Conservation (phyloP, 2,888 invertebrate species). For the Galerucella calmariensis region DNA sequence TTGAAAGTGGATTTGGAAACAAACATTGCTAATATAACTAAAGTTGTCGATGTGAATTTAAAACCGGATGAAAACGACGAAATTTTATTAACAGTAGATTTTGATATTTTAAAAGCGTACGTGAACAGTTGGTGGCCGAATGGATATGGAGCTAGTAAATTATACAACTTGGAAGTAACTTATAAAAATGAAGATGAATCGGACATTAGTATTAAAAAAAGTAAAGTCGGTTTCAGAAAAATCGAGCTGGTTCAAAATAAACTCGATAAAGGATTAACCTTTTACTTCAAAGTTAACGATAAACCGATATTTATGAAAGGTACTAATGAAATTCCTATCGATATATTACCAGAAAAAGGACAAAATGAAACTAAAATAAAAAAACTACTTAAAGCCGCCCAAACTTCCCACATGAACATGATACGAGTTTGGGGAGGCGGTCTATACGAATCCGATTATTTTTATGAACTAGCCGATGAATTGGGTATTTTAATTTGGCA, state of each 20-base stretch:
- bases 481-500: conserved; percentile 96
- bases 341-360: conserved; percentile 83
- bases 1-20: conserved; percentile 40
- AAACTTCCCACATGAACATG: conserved; percentile 89
- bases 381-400: conserved; percentile 75
- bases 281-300: conserved; percentile 89
- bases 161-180: conserved; percentile 76
- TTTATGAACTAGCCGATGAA: conserved; percentile 88
- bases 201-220: conserved; percentile 61
- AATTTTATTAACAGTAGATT: conserved; percentile 45
- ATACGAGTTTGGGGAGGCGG: conserved; percentile 98
- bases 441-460: conserved; percentile 89
- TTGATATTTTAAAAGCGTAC: conserved; percentile 47
- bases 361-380: conserved; percentile 70
- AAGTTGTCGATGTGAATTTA: conserved; percentile 8
- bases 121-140: conserved; percentile 94
- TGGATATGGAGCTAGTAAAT: conserved; percentile 82
- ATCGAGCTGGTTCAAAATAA: conserved; percentile 83
- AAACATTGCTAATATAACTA: conserved; percentile 39
- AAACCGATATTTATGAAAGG: conserved; percentile 93
- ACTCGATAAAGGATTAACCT: conserved; percentile 73
- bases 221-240: conserved; percentile 86
- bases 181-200: conserved; percentile 62
- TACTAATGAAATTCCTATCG: conserved; percentile 92
- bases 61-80: conserved; percentile 55